Base-by-base conservation (phyloP, 2,888 invertebrate species). In the Polyommatus icarus region DNA sequence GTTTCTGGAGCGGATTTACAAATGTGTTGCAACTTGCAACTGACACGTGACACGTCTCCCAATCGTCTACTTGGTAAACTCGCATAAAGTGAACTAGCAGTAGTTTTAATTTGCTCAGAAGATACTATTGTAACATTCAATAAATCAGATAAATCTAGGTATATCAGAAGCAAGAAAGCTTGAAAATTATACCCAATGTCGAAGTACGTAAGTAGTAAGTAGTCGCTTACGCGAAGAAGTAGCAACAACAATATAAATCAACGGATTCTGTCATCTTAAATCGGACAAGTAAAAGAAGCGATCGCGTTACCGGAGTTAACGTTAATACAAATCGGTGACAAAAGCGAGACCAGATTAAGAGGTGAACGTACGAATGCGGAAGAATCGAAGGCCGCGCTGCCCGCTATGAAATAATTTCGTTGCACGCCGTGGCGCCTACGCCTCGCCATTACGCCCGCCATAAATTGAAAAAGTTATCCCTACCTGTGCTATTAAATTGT, bases 281-380 rank as follows among this genome's bases (percentile, higher is more conserved):
- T 67, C 67, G 10, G 15, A 29, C 29, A 29, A 67, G 67, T 3
- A 67, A 61, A 67, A 67, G 29, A 59, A 59, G 20, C 59, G 20
- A 67, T 67, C 67, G 32, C 67, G 32, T 67, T 29, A 67, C 32
- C 32, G 18, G 32, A 67, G 29, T 61, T 24, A 24, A 61, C 32
- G 29, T 61, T 24, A 12, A 4, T 61, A 24, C 24, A 40, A 36
- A 76, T 59, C 77, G 76, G 59, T 57, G 46, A 80, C 80, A 80
- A 79, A 79, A 80, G 77, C 78, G 79, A 79, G 81, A 82, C 80
- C 79, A 76, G 76, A 78, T 78, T 80, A 79, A 86, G 83, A 91
- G 92, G 90, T 92, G 90, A 93, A 91, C 83, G 92, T 81, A 89
- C 91, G 89, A 88, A 88, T 88, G 88, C 91, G 92, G 92, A 92